Base-by-base conservation (phyloP, 2,113 vertebrate genomes). In the Urocolius indicus region DNA sequence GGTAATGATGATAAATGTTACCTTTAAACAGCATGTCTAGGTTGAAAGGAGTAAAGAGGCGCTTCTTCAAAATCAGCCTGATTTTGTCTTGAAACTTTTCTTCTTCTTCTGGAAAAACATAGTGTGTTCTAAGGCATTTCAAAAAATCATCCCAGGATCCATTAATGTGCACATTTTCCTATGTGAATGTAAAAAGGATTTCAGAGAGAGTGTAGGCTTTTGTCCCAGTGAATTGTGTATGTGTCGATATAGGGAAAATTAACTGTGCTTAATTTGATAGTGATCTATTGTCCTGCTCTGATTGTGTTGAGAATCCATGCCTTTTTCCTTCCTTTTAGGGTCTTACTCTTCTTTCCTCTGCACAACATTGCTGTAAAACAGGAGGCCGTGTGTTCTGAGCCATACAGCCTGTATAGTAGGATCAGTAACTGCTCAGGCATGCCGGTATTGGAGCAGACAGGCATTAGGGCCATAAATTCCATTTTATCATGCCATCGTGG, bases 181-280 rank as follows among this genome's bases (percentile, higher is more conserved):
- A 55, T 36, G 58, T 92, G 67, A 94, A 65, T 89, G 79, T 96
- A 84, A 92, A 96, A 93, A 94, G 78, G 85, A 80, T 81, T 96
- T 80, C 68, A 82, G 88, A 96, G 84, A 91, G 91, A 91, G 78
- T 51, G 59, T 88, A 91, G 58, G 86, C 68, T 90, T 95, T 87
- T 82, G 72, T 95, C 94, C 71, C 94, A 79, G 89, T 94, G 94
- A 93, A 84, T 58, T 93, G 85, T 94, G 30, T 87, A 77, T 71
- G 72, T 97, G 94, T 59, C 84, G 66, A 54, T 67, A 74, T 95
- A 88, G 92, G 89, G 94, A 65, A 93, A 93, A 94, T 55, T 55
- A 76, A 69, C 34, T 89, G 89, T 91, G 80, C 66, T 96, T 90
- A 38, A 80, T 85, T 93, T 93, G 73, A 8, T 95, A 83, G 90